These are phyloP conservation scores for Osmerus mordax DNA, from an alignment of 2,113 vertebrate genomes.

Conservation along the genomic window DNA sequence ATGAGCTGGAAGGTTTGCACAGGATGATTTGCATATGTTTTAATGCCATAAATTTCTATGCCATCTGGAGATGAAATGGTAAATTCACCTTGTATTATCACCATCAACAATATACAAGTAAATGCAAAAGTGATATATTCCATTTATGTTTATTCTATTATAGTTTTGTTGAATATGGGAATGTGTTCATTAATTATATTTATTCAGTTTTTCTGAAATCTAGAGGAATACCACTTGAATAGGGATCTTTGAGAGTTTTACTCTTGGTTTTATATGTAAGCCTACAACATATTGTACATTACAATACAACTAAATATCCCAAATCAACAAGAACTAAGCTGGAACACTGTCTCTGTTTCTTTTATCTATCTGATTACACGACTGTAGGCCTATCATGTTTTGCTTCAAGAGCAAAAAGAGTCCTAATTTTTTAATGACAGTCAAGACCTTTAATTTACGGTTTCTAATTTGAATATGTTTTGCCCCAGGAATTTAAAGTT, in stretches of 20 bases:
- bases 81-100: conserved; percentile 23
- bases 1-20: conserved; percentile 30
- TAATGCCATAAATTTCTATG: conserved; percentile 47
- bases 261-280: no score
- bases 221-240: no score
- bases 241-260: no score
- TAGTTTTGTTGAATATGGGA: not conserved
- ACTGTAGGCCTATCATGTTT: conserved; percentile 4
- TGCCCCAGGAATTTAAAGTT: no score
- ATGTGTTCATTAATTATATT: no score
- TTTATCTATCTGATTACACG: not conserved
- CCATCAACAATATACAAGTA: conserved; percentile 9
- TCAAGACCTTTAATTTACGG: no score
- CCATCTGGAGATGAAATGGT: conserved; percentile 40
- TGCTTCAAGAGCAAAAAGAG: conserved; percentile 15
- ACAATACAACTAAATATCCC: no score
- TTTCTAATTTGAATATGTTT: no score
- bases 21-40: conserved; percentile 56
- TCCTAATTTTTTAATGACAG: not conserved
- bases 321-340: no score
- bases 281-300: no score
- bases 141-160: conserved; percentile 23
- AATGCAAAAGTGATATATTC: not conserved
- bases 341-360: conserved; percentile 7
- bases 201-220: no score